Conservation (phyloP, 2,797 vertebrate genomes). For the Corythornis leucogaster region DNA sequence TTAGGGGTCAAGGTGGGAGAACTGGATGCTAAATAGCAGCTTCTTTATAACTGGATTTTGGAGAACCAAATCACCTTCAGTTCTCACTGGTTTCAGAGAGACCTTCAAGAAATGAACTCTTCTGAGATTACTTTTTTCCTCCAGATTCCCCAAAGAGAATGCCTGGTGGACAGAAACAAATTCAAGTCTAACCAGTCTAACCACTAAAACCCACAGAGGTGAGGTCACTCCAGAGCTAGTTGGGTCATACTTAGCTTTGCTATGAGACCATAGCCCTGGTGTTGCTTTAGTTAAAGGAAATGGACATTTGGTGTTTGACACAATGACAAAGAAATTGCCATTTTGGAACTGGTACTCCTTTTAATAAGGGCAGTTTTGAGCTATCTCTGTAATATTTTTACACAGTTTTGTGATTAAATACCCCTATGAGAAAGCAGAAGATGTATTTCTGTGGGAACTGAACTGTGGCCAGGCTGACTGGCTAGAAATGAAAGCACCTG, state of each 20-base stretch:
- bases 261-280: not conserved
- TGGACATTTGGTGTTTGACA: not conserved
- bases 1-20: not conserved
- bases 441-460: not conserved
- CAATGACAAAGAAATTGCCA: not conserved
- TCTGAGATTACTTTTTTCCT: not conserved
- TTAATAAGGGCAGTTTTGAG: not conserved
- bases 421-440: not conserved
- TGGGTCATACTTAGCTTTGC: not conserved
- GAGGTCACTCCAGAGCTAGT: not conserved
- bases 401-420: not conserved
- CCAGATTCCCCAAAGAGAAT: not conserved
- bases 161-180: accelerated
- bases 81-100: not conserved
- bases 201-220: not conserved
- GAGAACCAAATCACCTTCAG: not conserved
- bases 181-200: not conserved
- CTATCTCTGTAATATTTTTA: not conserved
- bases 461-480: not conserved
- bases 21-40: not conserved
- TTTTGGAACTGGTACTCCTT: not conserved
- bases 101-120: not conserved
- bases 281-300: not conserved
- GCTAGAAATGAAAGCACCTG: not conserved
- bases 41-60: not conserved